Evolutionary conservation across 2,113 vertebrate genomes (phyloP), one percentile per base, ranked within the genome.

Genomic region (Danionella cerebrum): DNA sequence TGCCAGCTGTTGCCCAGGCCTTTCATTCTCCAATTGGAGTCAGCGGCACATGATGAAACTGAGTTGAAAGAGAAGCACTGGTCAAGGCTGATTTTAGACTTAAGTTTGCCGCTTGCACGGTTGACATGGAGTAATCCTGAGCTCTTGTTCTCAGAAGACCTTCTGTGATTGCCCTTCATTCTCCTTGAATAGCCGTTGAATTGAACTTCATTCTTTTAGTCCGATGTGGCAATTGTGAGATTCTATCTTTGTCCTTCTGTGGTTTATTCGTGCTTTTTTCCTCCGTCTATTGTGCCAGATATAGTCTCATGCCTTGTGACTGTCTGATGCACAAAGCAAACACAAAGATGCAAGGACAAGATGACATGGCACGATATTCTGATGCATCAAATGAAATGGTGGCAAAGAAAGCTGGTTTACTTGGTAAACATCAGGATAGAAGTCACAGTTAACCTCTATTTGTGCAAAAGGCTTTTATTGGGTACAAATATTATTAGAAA

Each of bases 1-100:
- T 27, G 31, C 51, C 59, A 45, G 60, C 51, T 71, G 25, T 31
- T 27, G 21, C 48, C 44, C n/a, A 45, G 11, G 39, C 22, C 14
- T 19, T 52, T 52, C 29, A 19, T 64, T 70, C 42, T 47, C 55
- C 5, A 16, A 45, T 60, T 16, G 21, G 39, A 58, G 39, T 36
- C 18, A 12, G 12, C 51, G 47, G 14, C 36, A 16, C 45, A 27
- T 67, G 68, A 71, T 75, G 68, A 70, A 74, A 74, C 53, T 0
- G 35, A 44, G 52, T 33, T 65, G 67, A 69, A 69, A 65, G 57
- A 60, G 35, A 67, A 12, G 13, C 51, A 42, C 9, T 16, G 63
- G 50, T 55, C 63, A 73, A 45, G 66, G 53, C 27, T 69, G 24
- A 55, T 47, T 48, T 70, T 16, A 70, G 16, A 44, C 22, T 33